Evolutionary conservation across 2,113 vertebrate species (phyloP).

Genomic region (Otocyon megalotis): DNA sequence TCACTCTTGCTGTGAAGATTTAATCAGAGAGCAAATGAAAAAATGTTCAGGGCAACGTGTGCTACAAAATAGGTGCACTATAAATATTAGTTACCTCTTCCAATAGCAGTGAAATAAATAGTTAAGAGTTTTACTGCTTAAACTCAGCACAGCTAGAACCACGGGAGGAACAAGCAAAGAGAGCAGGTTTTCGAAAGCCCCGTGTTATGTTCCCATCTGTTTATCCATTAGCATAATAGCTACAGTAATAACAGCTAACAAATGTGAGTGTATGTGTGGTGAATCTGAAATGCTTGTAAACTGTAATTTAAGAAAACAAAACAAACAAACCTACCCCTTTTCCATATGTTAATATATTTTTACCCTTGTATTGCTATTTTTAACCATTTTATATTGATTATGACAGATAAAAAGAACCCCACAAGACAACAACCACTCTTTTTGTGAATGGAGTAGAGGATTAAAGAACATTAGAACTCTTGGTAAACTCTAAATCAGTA

Average conservation of each 20-base stretch:
- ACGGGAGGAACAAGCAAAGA: constrained; percentile 65
- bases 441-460: neutral
- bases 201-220: constrained; percentile 70
- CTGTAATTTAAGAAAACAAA: constrained; percentile 81
- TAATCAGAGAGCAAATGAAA: neutral
- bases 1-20: neutral
- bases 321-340: constrained; percentile 80
- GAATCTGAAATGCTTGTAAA: constrained; percentile 74
- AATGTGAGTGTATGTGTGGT: constrained; percentile 68
- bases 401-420: neutral
- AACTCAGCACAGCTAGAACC: constrained; percentile 52
- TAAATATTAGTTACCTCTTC: constrained; percentile 2
- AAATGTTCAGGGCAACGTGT: neutral
- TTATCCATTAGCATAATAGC: constrained; percentile 77
- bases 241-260: constrained; percentile 71
- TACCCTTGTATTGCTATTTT: constrained; percentile 59
- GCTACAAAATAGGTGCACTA: neutral
- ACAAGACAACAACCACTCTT: neutral
- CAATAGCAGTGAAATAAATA: constrained; percentile 35
- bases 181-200: constrained; percentile 73
- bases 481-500: neutral
- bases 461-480: neutral
- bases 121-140: constrained; percentile 46
- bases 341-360: constrained; percentile 77
- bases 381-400: constrained; percentile 62